Evolutionary conservation across 2,888 invertebrate genomes (phyloP).

Genomic region (Gibbula magus): DNA sequence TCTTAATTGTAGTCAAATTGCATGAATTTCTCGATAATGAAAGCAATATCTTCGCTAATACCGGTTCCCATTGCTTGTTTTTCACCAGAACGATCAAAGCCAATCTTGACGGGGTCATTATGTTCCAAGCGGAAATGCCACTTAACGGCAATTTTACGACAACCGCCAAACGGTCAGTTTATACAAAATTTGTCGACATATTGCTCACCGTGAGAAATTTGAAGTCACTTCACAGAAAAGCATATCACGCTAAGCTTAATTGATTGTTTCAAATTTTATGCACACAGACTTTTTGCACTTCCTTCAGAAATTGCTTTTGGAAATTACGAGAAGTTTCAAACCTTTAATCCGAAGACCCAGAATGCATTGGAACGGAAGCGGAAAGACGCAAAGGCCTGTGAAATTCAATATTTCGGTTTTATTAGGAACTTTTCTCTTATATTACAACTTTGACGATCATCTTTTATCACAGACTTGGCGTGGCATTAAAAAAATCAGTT

Average conservation of each 20-base stretch:
- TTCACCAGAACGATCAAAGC: background rate
- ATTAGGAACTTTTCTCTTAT: no score
- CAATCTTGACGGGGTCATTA: background rate
- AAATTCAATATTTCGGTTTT: no score
- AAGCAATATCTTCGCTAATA: background rate
- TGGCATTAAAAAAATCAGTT: no score
- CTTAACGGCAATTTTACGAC: background rate
- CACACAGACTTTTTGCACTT: background rate
- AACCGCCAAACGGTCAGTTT: conserved; percentile 11
- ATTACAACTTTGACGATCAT: no score
- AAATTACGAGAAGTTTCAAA: background rate
- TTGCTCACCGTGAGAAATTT: background rate
- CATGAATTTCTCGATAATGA: conserved; percentile 1
- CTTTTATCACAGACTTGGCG: no score
- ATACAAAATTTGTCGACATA: background rate
- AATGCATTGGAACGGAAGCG: no score
- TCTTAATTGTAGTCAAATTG: conserved; percentile 13
- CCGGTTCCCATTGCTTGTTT: background rate
- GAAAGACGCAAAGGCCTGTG: no score
- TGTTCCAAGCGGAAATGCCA: background rate
- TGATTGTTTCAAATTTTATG: conserved; percentile 15
- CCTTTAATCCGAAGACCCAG: background rate
- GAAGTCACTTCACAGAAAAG: background rate
- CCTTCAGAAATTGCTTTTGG: background rate
- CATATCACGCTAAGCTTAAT: background rate